Evolutionary conservation across 2,888 invertebrate genomes (phyloP).

Genomic region (Ormyrus pomaceus): DNA sequence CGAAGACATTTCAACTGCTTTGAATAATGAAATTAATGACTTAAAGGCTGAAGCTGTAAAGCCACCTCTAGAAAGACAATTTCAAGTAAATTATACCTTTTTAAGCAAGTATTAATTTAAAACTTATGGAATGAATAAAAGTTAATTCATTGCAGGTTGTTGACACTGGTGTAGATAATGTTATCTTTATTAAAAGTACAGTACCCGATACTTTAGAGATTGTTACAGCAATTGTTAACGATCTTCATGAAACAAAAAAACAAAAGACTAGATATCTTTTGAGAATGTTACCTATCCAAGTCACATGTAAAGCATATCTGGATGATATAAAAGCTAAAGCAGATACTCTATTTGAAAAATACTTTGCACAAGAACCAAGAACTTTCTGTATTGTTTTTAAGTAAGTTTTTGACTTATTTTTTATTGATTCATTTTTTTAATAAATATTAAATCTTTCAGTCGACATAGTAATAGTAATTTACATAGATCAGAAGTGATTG

Average conservation of each 20-base stretch:
- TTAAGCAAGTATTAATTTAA: conserved; percentile 25
- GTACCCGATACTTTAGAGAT: conserved; percentile 86
- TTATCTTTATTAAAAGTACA: conserved; percentile 90
- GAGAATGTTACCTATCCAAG: conserved; percentile 88
- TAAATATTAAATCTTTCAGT: conserved; percentile 66
- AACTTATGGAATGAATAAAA: background rate
- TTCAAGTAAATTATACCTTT: conserved; percentile 41
- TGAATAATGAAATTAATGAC: conserved; percentile 79
- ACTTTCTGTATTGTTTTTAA: conserved; percentile 88
- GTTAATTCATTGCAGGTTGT: conserved; percentile 79
- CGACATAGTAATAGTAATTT: conserved; percentile 87
- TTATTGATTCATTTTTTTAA: conserved; percentile 35
- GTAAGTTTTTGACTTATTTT: conserved; percentile 65
- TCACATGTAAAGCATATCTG: conserved; percentile 85
- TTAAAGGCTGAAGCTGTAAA: conserved; percentile 77
- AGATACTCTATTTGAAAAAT: conserved; percentile 83
- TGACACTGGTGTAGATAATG: conserved; percentile 89
- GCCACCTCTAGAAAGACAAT: conserved; percentile 35
- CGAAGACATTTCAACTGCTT: conserved; percentile 78
- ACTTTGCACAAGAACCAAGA: conserved; percentile 84
- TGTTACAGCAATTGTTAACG: conserved; percentile 83
- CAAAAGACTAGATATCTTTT: conserved; percentile 87
- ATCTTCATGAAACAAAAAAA: conserved; percentile 82
- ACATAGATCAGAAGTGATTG: conserved; percentile 84
- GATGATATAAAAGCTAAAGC: conserved; percentile 85